These are phyloP conservation scores for Oreochromis mossambicus DNA, from an alignment of 2,797 vertebrate species.

Conservation along the genomic window DNA sequence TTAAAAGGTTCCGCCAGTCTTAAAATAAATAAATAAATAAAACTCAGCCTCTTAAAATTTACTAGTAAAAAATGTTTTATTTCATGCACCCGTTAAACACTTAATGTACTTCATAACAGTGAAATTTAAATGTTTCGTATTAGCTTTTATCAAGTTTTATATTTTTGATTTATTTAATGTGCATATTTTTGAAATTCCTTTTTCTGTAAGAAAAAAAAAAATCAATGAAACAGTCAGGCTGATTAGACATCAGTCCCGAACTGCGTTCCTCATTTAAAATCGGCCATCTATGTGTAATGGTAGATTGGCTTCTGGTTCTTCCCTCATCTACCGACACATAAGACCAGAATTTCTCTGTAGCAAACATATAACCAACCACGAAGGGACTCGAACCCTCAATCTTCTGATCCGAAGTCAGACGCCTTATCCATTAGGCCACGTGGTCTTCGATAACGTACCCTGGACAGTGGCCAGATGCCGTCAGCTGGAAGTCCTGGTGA, in stretches of 20 bases:
- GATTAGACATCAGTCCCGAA: neutral
- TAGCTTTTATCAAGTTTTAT: neutral
- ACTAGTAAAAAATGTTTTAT: neutral
- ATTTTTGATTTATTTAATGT: neutral
- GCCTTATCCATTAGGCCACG: neutral
- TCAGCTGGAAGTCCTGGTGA: neutral
- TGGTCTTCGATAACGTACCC: fast-evolving
- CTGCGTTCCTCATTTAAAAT: neutral
- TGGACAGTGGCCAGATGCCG: neutral
- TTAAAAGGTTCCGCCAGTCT: conserved; percentile 47
- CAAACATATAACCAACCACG: neutral
- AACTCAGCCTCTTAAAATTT: neutral
- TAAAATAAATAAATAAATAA: neutral
- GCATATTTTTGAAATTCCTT: fast-evolving
- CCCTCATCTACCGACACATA: fast-evolving
- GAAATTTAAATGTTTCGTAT: neutral
- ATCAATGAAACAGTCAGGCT: fast-evolving
- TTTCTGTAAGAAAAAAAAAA: neutral
- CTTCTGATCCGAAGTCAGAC: neutral
- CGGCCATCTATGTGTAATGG: neutral
- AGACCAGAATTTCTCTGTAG: neutral
- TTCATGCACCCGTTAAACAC: neutral
- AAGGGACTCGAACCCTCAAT: neutral
- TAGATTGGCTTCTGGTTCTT: neutral
- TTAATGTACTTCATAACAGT: neutral